Conservation (phyloP, 35 echinoderm and acorn worm genomes). For the Lytechinus variegatus region DNA sequence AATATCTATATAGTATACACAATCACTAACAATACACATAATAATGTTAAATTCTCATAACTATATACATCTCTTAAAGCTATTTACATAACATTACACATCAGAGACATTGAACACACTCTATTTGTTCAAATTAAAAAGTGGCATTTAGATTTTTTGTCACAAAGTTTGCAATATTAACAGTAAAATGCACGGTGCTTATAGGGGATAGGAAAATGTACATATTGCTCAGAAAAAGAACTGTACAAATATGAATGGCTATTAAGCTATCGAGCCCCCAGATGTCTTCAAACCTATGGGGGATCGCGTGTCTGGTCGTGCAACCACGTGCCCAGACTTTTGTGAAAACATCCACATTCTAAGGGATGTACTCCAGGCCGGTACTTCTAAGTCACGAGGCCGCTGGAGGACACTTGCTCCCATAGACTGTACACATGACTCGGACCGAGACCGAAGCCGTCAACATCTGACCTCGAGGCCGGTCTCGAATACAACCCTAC, state of each 20-base stretch:
- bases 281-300: too few species aligned
- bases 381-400: too few species aligned
- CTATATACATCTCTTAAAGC: conserved; percentile 27
- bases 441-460: too few species aligned
- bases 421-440: too few species aligned
- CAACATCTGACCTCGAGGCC: too few species aligned
- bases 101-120: neutral
- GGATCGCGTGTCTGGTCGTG: too few species aligned
- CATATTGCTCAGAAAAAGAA: neutral
- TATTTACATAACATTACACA: neutral
- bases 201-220: neutral
- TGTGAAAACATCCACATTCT: too few species aligned
- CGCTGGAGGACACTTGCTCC: too few species aligned
- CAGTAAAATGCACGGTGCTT: neutral
- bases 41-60: conserved; percentile 46
- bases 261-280: too few species aligned
- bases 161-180: neutral
- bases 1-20: neutral
- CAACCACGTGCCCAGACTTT: too few species aligned
- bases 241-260: neutral
- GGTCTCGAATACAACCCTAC: too few species aligned
- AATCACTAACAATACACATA: neutral
- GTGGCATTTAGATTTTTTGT: neutral
- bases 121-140: neutral
- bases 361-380: too few species aligned